A percentile compares a stretch with the other conserved stretches of the same genome.
Evolutionary conservation across 2,888 invertebrate genomes (phyloP).

Genomic region (Ganaspis brasiliensis): DNA sequence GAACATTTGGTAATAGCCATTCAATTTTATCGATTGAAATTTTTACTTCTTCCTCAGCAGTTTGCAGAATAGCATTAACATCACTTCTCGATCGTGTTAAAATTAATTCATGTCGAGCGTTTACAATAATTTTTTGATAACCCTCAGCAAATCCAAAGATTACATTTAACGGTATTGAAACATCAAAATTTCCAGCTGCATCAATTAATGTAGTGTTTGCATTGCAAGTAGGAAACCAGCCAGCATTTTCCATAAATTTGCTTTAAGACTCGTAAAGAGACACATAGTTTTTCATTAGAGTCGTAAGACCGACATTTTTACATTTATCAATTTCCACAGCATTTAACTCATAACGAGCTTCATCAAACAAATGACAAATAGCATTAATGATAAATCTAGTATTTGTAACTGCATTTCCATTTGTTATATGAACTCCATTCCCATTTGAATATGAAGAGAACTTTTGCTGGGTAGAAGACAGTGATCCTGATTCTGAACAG

Average conservation of each 20-base stretch:
- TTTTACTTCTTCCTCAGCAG: background rate
- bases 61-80: background rate
- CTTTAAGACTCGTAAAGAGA: conserved; percentile 59
- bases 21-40: background rate
- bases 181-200: conserved; percentile 48
- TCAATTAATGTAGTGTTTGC: conserved; percentile 42
- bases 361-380: conserved; percentile 71
- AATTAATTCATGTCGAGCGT: conserved; percentile 43
- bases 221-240: conserved; percentile 46
- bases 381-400: conserved; percentile 53
- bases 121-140: conserved; percentile 24
- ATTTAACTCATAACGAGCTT: conserved; percentile 74
- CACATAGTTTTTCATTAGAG: conserved; percentile 73
- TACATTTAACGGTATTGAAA: conserved; percentile 36
- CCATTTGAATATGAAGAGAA: conserved; percentile 46
- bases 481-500: conserved; percentile 50
- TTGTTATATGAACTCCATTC: background rate
- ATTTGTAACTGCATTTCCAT: conserved; percentile 15
- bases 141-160: background rate
- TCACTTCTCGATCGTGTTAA: background rate
- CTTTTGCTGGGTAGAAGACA: conserved; percentile 55
- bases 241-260: conserved; percentile 47
- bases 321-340: conserved; percentile 71
- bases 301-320: conserved; percentile 71
- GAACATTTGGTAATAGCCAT: background rate